phyloP scores from a whole-genome alignment of 2,888 invertebrate genomes.

The Bombylius discolor region DNA sequence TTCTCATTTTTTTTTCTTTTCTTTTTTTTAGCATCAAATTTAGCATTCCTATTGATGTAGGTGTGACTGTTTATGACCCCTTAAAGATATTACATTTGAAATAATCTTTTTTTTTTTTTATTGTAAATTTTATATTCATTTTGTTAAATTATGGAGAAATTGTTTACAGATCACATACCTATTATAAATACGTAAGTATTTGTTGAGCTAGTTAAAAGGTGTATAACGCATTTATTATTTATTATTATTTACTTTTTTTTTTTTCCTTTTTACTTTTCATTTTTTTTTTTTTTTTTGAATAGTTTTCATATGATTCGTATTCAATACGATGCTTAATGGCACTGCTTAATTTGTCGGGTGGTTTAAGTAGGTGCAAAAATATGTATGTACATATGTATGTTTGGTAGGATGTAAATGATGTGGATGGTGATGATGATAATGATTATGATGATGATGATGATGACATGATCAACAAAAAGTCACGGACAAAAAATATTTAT shows the following conservation, averaged over 20 bases:
- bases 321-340: too few species aligned
- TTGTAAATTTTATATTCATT: too few species aligned
- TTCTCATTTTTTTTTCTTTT: too few species aligned
- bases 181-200: neutral
- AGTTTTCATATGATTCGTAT: neutral
- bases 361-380: neutral
- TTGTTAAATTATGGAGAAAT: conserved; percentile 13
- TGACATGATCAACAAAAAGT: neutral
- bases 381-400: neutral
- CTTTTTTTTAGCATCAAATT: too few species aligned
- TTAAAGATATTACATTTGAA: too few species aligned
- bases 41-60: too few species aligned
- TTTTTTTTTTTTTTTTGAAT: conserved; percentile 4
- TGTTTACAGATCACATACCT: conserved; percentile 13
- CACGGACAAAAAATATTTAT: neutral
- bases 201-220: too few species aligned
- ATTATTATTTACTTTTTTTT: too few species aligned
- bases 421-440: neutral
- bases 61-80: too few species aligned
- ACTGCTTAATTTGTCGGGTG: neutral
- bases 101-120: too few species aligned
- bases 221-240: too few species aligned
- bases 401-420: too few species aligned
- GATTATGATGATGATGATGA: neutral
- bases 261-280: neutral